Conservation (phyloP, 1,140 invertebrate genomes). For the Phortica variegata region DNA sequence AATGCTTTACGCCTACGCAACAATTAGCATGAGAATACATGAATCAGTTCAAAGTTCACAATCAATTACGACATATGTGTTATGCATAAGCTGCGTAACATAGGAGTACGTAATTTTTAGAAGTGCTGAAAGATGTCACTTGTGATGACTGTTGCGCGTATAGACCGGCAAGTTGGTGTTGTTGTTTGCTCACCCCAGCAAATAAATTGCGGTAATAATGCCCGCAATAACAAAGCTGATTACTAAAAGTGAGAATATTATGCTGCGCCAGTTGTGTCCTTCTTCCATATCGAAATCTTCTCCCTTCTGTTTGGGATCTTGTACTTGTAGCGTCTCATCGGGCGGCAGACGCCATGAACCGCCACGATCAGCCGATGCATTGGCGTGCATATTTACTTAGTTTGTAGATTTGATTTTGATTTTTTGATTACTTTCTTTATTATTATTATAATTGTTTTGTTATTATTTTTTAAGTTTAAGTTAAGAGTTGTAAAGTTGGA, state of each 20-base stretch:
- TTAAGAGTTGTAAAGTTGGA: neutral
- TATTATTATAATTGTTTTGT: too few relatives aligned
- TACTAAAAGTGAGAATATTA: slow-evolving; percentile 80
- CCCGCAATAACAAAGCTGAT: slow-evolving; percentile 82
- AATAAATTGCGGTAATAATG: slow-evolving; percentile 80
- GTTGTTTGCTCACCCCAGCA: slow-evolving; percentile 67
- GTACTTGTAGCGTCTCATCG: slow-evolving; percentile 84
- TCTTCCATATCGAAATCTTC: slow-evolving; percentile 66
- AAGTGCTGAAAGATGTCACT: too few relatives aligned
- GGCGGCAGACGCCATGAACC: slow-evolving; percentile 82
- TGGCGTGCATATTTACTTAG: slow-evolving; percentile 79
- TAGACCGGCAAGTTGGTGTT: too few relatives aligned
- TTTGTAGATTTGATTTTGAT: neutral
- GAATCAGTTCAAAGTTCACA: too few relatives aligned
- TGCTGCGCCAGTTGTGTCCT: slow-evolving; percentile 83
- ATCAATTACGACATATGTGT: too few relatives aligned
- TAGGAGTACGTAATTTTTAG: too few relatives aligned
- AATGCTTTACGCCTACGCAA: too few relatives aligned
- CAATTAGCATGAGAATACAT: too few relatives aligned
- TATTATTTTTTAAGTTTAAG: neutral
- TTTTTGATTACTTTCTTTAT: neutral
- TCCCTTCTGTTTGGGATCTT: slow-evolving; percentile 78
- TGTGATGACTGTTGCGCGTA: neutral
- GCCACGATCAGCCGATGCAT: slow-evolving; percentile 75
- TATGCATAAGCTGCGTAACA: too few relatives aligned